Conservation (phyloP, 2,113 vertebrate species). For the Istiophorus platypterus region DNA sequence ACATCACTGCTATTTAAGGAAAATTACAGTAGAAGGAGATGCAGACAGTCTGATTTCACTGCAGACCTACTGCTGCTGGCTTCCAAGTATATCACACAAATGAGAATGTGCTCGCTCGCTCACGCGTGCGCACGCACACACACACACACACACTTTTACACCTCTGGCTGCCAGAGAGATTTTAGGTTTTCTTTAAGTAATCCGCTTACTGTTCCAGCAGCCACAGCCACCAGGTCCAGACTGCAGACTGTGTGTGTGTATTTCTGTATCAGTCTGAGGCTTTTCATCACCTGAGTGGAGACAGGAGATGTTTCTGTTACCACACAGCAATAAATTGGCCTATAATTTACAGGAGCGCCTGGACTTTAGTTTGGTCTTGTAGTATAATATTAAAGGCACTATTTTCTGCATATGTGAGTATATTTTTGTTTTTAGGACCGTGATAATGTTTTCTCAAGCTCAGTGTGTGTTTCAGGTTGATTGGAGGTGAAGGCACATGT, state of each 20-base stretch:
- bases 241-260: constrained; percentile 49
- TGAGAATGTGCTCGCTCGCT: constrained; percentile 24
- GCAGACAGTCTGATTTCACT: constrained; percentile 75
- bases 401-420: constrained; percentile 31
- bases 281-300: constrained; percentile 75
- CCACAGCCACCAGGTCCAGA: constrained; percentile 61
- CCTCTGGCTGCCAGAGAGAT: constrained; percentile 67
- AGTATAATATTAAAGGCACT: constrained; percentile 34
- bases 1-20: constrained; percentile 81
- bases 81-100: constrained; percentile 61
- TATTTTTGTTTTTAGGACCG: constrained; percentile 63
- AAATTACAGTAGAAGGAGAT: constrained; percentile 75
- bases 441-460: constrained; percentile 65
- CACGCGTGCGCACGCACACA: constrained; percentile 42
- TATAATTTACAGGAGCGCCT: constrained; percentile 33
- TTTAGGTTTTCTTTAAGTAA: constrained; percentile 75
- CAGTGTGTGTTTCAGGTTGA: constrained; percentile 61
- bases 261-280: constrained; percentile 68
- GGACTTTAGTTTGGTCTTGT: constrained; percentile 29
- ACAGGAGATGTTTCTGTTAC: constrained; percentile 64
- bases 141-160: constrained; percentile 40
- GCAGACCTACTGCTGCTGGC: constrained; percentile 60
- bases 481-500: constrained; percentile 62
- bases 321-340: constrained; percentile 54
- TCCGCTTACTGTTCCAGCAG: constrained; percentile 60